Base-by-base conservation (phyloP, 2,888 invertebrate species). In the Eupithecia dodoneata region DNA sequence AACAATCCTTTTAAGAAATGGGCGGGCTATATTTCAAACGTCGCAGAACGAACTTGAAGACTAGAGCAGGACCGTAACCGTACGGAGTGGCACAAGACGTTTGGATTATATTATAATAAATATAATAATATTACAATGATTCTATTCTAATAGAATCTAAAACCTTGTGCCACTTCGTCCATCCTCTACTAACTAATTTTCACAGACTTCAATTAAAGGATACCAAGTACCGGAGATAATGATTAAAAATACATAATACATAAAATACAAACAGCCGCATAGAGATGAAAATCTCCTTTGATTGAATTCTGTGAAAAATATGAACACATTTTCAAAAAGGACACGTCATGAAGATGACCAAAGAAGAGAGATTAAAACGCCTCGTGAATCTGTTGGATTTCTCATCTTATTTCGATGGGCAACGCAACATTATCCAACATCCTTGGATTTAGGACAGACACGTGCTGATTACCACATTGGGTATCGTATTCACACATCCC, bases 401-500 rank as follows among this genome's bases (percentile, higher is more conserved):
- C 66, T 66, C 41, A 66, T 66, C 47, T 45, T 72, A 65, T 73
- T 65, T 15, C 59, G 59, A 44, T 45, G 72, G 13, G 55, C 55
- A 59, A 72, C 59, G 44, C 6, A 30, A 66, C 15, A 66, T 74
- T 69, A 65, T 41, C 9, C 41, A 44, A 15, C 18, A 59, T 66
- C 75, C 73, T 76, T 76, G 75, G 63, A 74, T 78, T 70, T 65
- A 69, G 70, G 65, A 66, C 67, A 71, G 15, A 47, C 69, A 52
- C 67, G 45, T 78, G 71, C 71, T 41, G 45, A 71, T 71, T 73
- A 73, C 45, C 73, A 75, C 73, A 70, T 49, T 67, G 4, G 10
- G 65, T 76, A 78, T 78, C 72, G n/a, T 74, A 49, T 76, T 76
- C 72, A 76, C 76, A 78, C 78, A 76, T 76, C 70, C 69, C 76